Evolutionary conservation across 2,888 invertebrate genomes (phyloP), one percentile per base, ranked within the genome.

Genomic region (Pachydiplax longipennis): DNA sequence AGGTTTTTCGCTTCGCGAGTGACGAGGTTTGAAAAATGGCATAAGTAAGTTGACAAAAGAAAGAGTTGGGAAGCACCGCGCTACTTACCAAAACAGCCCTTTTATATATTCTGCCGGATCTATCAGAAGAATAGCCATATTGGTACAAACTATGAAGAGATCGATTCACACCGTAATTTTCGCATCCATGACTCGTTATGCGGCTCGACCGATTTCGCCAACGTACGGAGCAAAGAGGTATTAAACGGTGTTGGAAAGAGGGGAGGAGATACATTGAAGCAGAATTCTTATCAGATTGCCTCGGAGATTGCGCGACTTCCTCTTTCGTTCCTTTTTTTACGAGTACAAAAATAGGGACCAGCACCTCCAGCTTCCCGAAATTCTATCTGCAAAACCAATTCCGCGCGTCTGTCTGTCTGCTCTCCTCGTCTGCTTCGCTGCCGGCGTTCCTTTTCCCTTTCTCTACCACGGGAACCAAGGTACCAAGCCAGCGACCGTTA

Each of bases 301-400:
- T 40, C 37, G 25, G 58, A 61, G 87, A 87, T 87, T 35, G 31
- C 58, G 53, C 48, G 37, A 61, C 37, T 37, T 37, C 37, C 65
- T 61, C 53, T 31, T 61, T 61, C 35, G 31, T 10, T 37, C 12
- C 87, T 65, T 61, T 37, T 61, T 4, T 40, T n/a, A n/a, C 18
- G 22, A 13, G 65, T 35, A 73, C 53, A 22, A 31, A 48, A 35
- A 58, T n/a, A 31, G 25, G 53, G 25, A 82, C 31, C 83, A 6
- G 18, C 58, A 31, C 35, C 58, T 18, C 31, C 37, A 61, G 58
- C 35, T 61, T 65, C 61, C 87, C 61, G 61, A 87, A 87, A 87
- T 87, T 87, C 87, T 61, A 87, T 87, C 87, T 87, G 58, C 87
- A 87, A 87, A 87, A 87, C 87, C 87, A 87, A 87, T 87, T 87